Evolutionary conservation across 2,113 vertebrate genomes (phyloP).

Genomic region (Pseudorhombus dupliciocellatus): DNA sequence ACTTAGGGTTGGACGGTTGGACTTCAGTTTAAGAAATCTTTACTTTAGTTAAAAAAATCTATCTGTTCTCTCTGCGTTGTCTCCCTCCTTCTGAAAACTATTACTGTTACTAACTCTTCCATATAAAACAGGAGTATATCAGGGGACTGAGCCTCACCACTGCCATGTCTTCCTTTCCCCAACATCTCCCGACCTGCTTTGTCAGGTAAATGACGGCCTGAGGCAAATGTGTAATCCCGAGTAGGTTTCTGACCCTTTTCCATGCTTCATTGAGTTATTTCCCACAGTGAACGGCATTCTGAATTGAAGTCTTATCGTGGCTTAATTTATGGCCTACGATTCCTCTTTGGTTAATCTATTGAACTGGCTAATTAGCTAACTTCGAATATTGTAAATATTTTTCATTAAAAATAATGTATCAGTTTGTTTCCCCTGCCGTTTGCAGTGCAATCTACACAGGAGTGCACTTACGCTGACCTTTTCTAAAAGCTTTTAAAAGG

Average conservation of each 20-base stretch:
- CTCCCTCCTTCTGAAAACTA: no score
- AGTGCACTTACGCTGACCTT: slow-evolving; percentile 44
- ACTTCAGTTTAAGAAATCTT: no score
- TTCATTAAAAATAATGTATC: background rate
- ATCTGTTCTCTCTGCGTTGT: no score
- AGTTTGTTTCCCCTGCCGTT: slow-evolving; percentile 14
- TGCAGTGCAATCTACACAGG: slow-evolving; percentile 14
- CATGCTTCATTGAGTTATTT: slow-evolving; percentile 43
- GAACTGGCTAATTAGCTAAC: no score
- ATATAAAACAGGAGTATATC: no score
- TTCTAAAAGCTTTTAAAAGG: slow-evolving; percentile 58
- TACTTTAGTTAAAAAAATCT: no score
- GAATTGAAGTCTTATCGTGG: slow-evolving; percentile 29
- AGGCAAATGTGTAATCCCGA: slow-evolving; percentile 27
- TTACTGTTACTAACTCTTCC: no score
- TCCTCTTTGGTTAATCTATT: no score
- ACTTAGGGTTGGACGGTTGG: no score
- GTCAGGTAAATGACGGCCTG: slow-evolving; percentile 46
- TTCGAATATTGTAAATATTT: no score
- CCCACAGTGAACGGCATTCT: slow-evolving; percentile 20
- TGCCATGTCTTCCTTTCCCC: background rate
- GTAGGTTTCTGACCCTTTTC: slow-evolving; percentile 27
- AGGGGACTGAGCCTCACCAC: no score
- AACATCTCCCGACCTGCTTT: slow-evolving; percentile 4
- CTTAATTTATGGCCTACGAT: no score